Base-by-base conservation (phyloP, 2,888 invertebrate genomes). In the Drosophila prostipennis region DNA sequence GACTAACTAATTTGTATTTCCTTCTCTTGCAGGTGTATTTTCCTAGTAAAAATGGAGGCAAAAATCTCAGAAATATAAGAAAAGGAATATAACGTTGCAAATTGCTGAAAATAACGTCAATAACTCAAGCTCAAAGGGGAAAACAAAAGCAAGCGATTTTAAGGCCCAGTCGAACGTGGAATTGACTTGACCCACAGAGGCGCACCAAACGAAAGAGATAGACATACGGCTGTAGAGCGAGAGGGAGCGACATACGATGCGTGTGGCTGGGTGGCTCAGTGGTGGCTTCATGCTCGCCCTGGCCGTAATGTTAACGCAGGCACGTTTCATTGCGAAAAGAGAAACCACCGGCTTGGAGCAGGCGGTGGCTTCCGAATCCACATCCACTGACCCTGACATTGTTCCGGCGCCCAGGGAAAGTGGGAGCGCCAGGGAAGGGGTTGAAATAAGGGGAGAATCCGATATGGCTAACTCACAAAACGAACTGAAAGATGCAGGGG, bases 311-410 rank as follows among this genome's bases (percentile, higher is more conserved):
- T 45, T 72, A 52, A 74, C 78, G 45, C 74, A 70, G 71, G 75
- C 87, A 83, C 88, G 83, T 78, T 78, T 80, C 63, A 74, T 89
- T 76, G 71, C 73, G 29, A 86, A 87, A 84, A 86, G 84, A 78
- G 88, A 88, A 83, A 85, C 72, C 46, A 48, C 46, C 40, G 65
- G 54, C 55, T 37, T 71, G 43, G 79, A 69, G 51, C 65, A 53
- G 51, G 42, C 53, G 29, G 43, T 56, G 42, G 26, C 54, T 34
- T 32, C 68, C 68, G 26, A 14, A n/a, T 53, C 67, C 68, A 34
- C 19, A 14, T 53, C 67, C 52, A 58, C 48, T 79, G 82, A 87
- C 85, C 87, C 87, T 86, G 85, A 82, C 89, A 82, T 72, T 69
- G 70, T 86, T 81, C 59, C 11, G 19, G 26, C 16, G 49, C 52